Percentiles rank a stretch among this genome's conserved stretches.
phyloP scores from a whole-genome alignment of 2,113 vertebrate species.

The Amphiprion ocellaris region DNA sequence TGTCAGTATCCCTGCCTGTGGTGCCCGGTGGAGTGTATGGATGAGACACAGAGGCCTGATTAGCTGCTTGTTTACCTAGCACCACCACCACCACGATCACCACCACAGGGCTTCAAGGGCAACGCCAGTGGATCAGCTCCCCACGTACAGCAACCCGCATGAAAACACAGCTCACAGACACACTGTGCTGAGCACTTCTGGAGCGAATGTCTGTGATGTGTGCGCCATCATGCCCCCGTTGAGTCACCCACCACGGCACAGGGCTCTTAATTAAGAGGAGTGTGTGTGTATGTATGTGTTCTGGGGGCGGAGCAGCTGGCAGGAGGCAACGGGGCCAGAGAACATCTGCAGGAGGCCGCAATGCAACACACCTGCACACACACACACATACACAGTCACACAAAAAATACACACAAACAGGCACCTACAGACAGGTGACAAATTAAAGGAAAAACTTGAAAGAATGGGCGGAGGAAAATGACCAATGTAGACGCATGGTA shows the following conservation, averaged over 20 bases:
- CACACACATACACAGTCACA: conserved; percentile 7
- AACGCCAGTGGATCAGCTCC: conserved; percentile 54
- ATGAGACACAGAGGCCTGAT: conserved; percentile 71
- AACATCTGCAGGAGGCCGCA: conserved; percentile 95
- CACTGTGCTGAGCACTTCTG: conserved; percentile 32
- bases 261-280: conserved; percentile 78
- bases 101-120: conserved; percentile 73
- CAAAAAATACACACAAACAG: conserved; percentile 1
- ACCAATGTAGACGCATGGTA: too few species aligned
- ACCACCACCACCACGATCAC: conserved; percentile 56
- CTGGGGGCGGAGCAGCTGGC: conserved; percentile 96
- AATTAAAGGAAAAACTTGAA: too few species aligned
- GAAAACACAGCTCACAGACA: conserved; percentile 37
- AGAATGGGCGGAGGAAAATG: too few species aligned
- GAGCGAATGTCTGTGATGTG: conserved; percentile 47
- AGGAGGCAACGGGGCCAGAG: conserved; percentile 94
- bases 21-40: conserved; percentile 54
- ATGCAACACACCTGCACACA: conserved; percentile 35
- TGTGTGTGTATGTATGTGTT: conserved; percentile 64
- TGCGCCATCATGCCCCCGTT: conserved; percentile 61
- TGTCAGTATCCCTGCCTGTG: conserved; percentile 65
- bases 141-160: conserved; percentile 23
- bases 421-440: neutral
- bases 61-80: conserved; percentile 75
- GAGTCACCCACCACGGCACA: conserved; percentile 67